These are phyloP conservation scores for Myrmecophaga tridactyla DNA, from an alignment of 2,113 vertebrate genomes.

Conservation along the genomic window DNA sequence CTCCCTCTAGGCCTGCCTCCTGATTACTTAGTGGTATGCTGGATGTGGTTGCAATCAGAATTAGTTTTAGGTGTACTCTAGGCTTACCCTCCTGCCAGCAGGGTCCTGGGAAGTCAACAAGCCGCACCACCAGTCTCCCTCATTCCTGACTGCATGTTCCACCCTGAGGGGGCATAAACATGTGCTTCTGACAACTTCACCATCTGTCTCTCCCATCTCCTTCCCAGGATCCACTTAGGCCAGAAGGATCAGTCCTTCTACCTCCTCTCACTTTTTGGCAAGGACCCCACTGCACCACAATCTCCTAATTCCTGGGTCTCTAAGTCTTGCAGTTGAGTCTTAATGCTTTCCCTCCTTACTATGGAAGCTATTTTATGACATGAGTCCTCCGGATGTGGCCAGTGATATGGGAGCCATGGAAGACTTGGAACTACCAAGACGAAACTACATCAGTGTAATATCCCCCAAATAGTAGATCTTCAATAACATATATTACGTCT, in stretches of 20 bases:
- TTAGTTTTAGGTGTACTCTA: not conserved
- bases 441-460: not conserved
- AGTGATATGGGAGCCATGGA: no score
- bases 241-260: not conserved
- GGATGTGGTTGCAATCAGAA: not conserved
- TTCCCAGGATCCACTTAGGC: not conserved
- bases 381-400: not conserved
- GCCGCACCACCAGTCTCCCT: not conserved
- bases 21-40: no score
- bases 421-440: not conserved
- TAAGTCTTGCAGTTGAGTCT: not conserved
- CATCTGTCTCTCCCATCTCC: not conserved
- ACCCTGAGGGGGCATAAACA: not conserved
- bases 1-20: not conserved
- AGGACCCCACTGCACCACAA: not conserved
- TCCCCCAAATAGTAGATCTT: not conserved
- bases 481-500: not conserved
- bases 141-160: not conserved
- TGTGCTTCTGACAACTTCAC: not conserved
- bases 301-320: not conserved
- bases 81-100: no score
- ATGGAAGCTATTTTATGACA: not conserved
- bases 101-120: not conserved
- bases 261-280: not conserved
- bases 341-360: not conserved